Evolutionary conservation across 1,140 invertebrate species (phyloP).

Genomic region (Leptinotarsa defecta): DNA sequence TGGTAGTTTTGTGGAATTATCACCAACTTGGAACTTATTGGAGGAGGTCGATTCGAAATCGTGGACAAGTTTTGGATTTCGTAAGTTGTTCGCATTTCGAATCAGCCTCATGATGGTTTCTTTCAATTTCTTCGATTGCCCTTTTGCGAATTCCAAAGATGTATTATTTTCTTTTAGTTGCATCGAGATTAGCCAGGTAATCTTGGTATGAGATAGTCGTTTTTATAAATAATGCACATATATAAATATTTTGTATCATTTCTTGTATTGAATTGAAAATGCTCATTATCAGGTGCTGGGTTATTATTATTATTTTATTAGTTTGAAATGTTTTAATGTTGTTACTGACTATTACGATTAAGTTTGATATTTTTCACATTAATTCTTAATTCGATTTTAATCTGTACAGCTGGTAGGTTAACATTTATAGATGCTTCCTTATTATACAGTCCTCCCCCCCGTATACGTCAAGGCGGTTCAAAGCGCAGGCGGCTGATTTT

Average conservation of each 20-base stretch:
- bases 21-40: too few relatives aligned
- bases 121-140: background rate
- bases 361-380: constrained; percentile 4
- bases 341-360: background rate
- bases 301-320: constrained; percentile 16
- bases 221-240: constrained; percentile 26
- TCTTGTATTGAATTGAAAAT: constrained; percentile 24
- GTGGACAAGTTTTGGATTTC: too few relatives aligned
- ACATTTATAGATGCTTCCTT: constrained; percentile 11
- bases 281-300: constrained; percentile 37
- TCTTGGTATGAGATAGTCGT: constrained; percentile 8
- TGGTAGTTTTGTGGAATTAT: too few relatives aligned
- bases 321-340: constrained; percentile 20
- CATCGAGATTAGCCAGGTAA: constrained; percentile 10
- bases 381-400: background rate
- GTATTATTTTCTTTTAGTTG: background rate
- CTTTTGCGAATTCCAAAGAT: background rate
- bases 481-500: background rate
- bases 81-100: too few relatives aligned
- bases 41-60: too few relatives aligned
- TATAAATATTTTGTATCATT: constrained; percentile 27
- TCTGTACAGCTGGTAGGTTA: background rate
- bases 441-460: background rate
- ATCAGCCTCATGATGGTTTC: background rate
- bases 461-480: background rate